Base-by-base conservation (phyloP, 2,797 vertebrate species). In the Anguilla marmorata region DNA sequence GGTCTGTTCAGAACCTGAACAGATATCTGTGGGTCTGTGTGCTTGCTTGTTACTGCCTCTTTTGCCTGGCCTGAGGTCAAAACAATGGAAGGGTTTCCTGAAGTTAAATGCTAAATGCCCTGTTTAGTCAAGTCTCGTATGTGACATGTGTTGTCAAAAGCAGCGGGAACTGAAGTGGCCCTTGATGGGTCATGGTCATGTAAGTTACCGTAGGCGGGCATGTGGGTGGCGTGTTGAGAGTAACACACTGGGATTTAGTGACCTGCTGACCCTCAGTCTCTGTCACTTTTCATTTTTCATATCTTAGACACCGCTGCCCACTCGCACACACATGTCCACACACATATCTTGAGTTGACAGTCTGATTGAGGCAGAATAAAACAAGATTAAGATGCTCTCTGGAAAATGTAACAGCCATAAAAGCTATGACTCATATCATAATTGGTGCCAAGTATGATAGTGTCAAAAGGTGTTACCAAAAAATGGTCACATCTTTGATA, bases 311-410 rank as follows among this genome's bases (percentile, higher is more conserved):
- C 30, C 30, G 33, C 9, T 76, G 45, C 37, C 16, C 86, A 63
- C 56, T 50, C 54, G 19, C 7, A 50, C 69, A 3, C 27, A 50
- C 27, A 24, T 21, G 37, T 24, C 14, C 50, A 30, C 33, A 86
- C 86, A 58, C 48, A 54, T 37, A 80, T 8, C 8, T 8, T 69
- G 63, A 58, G 56, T 58, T 72, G 66, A 69, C 89, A 74, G 58
- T 3, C 21, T 45, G 79, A 85, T 33, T 30, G 58, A 24, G 58
- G 58, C 63, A 45, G 9, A 41, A 52, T 2, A 84, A 88, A 60
- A 72, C 86, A 86, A 86, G 90, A 91, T 92, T 89, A 88, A 90
- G 89, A 89, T 21, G 37, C 82, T 45, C 90, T 89, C 79, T 89
- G 86, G 90, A 72, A 89, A 58, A 85, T 0, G 0, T 11, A 76